Evolutionary conservation across 2,797 vertebrate genomes (phyloP).

Genomic region (Gambusia yucatana): DNA sequence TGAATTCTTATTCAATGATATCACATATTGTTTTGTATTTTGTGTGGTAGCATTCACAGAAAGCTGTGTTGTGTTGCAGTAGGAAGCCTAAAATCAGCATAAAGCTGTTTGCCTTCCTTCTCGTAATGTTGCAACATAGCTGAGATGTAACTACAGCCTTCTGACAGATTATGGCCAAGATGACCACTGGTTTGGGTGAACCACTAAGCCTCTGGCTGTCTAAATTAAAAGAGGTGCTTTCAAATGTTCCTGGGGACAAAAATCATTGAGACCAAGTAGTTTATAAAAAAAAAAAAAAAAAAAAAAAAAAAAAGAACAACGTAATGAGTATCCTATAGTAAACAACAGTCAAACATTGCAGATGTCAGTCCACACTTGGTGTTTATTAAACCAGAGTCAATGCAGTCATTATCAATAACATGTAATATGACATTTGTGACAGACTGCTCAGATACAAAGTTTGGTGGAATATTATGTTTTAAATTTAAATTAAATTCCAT

Average conservation of each 20-base stretch:
- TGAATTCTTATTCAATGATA: neutral
- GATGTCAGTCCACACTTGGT: neutral
- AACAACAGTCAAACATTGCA: neutral
- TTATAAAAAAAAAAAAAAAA: neutral
- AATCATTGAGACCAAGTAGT: neutral
- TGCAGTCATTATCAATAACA: neutral
- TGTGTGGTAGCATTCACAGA: neutral
- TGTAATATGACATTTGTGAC: neutral
- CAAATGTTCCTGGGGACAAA: neutral
- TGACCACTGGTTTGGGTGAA: neutral
- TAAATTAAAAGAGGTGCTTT: slow-evolving; percentile 1
- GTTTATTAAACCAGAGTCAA: neutral
- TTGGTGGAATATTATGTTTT: neutral
- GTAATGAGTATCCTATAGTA: neutral
- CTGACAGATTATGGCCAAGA: neutral
- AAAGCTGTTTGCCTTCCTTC: neutral
- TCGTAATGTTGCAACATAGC: neutral
- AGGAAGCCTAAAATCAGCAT: neutral
- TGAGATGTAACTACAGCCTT: neutral
- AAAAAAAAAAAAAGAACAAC: neutral
- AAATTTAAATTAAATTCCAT: neutral
- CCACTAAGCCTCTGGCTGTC: neutral
- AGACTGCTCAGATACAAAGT: neutral
- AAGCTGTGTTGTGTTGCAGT: neutral
- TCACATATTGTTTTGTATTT: neutral